Evolutionary conservation across 2,888 invertebrate species (phyloP), one percentile per base, ranked within the genome.

Genomic region (Chirona hameri): DNA sequence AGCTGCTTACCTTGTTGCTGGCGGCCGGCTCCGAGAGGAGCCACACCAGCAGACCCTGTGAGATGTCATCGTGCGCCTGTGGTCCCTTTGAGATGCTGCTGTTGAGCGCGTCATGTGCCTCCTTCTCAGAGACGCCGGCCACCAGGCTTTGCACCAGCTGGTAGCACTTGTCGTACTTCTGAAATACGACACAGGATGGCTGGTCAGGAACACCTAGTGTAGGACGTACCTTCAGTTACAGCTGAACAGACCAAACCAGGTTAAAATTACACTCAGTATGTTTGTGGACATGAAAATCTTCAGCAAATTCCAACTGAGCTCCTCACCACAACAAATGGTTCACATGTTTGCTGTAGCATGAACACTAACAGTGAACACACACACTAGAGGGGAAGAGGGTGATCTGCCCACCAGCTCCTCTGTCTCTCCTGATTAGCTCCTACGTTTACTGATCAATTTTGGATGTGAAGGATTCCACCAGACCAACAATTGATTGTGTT

Each of bases 111-210:
- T 98, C 97, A 88, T 97, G 97, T 86, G 95, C 93, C 89, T 98
- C 97, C 87, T 97, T 95, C 87, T 98, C 98, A 86, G 95, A 96
- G 86, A 95, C 91, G 86, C 95, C 96, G 85, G 92, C 91, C 84
- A 93, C 93, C 86, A 96, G 90, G 86, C 91, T 92, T 89, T 94
- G 94, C 85, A 97, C 91, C 87, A 91, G 92, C 86, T 90, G 90
- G 89, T 93, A 94, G 87, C 94, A 94, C 87, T 94, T 92, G 88
- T 97, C 96, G 87, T 95, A 94, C 91, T 95, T 95, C 97, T 98
- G 92, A 46, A 87, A 87, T 24, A 39, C 5, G 39, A 27, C 60
- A 60, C 60, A 60, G 18, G 52, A 18, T 39, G 39, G 39, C 39
- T 39, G 39, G 39, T 39, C 39, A 39, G 7, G 7, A 39, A 39